Percentiles rank a stretch among this genome's conserved stretches.
Evolutionary conservation across 1,140 invertebrate species (phyloP).

Genomic region (Phthorimaea operculella): DNA sequence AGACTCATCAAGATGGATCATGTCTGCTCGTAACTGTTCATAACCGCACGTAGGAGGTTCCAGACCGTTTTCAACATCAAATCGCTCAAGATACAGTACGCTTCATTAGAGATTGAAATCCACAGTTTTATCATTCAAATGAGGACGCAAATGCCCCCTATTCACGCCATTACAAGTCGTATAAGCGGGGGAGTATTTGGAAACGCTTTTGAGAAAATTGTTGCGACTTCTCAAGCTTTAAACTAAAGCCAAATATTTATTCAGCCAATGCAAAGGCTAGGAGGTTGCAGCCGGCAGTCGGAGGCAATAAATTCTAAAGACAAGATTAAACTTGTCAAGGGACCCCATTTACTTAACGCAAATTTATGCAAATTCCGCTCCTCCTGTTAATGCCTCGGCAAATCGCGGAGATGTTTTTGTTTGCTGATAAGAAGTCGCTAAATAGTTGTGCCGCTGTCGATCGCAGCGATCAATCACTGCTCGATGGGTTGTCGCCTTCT

Average conservation of each 20-base stretch:
- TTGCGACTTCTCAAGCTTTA: conserved; percentile 14
- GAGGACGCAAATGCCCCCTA: background rate
- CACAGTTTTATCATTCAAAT: conserved; percentile 5
- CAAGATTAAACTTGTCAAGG: conserved; percentile 67
- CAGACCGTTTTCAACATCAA: background rate
- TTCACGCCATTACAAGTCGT: background rate
- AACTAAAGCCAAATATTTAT: conserved; percentile 50
- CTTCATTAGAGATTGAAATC: background rate
- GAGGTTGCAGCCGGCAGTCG: conserved; percentile 37
- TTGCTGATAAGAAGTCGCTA: conserved; percentile 16
- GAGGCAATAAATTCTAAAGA: conserved; percentile 61
- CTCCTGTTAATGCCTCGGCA: conserved; percentile 40
- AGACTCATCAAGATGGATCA: background rate
- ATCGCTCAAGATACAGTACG: background rate
- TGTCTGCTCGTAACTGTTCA: background rate
- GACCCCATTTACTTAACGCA: conserved; percentile 64
- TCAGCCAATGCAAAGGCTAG: conserved; percentile 46
- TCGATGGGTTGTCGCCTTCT: background rate
- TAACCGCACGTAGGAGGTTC: background rate
- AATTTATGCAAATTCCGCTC: conserved; percentile 64
- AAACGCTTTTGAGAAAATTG: background rate
- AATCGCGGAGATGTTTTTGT: conserved; percentile 51
- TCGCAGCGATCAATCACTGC: conserved; percentile 19
- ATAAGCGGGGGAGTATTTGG: background rate
- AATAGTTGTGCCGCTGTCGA: conserved; percentile 23